Conservation (phyloP, 2,797 vertebrate species). For the Sitta carolinensis region DNA sequence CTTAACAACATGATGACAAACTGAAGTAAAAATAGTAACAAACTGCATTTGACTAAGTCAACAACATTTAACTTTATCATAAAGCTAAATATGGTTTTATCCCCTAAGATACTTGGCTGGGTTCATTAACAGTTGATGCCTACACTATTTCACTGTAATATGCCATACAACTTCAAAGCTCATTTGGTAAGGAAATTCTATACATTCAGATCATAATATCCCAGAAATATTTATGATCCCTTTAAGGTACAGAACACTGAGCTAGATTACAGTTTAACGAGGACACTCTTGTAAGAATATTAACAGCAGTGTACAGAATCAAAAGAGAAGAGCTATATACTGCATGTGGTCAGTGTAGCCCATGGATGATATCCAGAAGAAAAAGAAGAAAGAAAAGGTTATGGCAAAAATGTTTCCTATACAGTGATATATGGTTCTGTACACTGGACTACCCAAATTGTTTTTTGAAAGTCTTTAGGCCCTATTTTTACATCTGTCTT, state of each 20-base stretch:
- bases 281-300: not conserved
- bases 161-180: not conserved
- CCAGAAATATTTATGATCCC: slow-evolving; percentile 7
- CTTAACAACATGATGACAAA: not conserved
- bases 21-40: slow-evolving; percentile 21
- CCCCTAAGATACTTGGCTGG: not conserved
- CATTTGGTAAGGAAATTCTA: slow-evolving; percentile 13
- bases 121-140: not conserved
- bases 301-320: not conserved
- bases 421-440: not conserved
- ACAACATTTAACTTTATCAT: not conserved
- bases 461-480: not conserved
- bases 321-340: not conserved
- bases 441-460: not conserved
- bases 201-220: not conserved
- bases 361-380: not conserved
- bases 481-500: not conserved
- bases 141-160: not conserved
- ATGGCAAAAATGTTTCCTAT: not conserved
- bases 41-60: not conserved
- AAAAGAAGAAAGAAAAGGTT: not conserved
- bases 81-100: not conserved
- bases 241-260: not conserved
- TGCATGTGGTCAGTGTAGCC: not conserved
- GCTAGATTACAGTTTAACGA: not conserved